Evolutionary conservation across 2,888 invertebrate genomes (phyloP).

Genomic region (Nymphalis polychloros): DNA sequence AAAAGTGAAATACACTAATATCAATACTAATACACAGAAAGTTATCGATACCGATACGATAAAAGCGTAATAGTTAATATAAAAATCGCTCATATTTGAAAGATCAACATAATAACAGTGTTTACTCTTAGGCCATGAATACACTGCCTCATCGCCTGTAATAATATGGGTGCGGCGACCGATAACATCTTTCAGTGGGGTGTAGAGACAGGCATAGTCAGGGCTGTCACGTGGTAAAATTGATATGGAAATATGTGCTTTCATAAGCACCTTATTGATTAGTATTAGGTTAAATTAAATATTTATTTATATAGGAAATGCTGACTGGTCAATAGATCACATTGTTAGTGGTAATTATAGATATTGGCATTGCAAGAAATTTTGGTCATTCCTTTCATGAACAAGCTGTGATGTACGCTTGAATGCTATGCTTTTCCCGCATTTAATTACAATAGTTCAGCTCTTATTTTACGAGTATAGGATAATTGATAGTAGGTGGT

Average conservation of each 20-base stretch:
- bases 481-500: too few relatives aligned
- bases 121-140: constrained; percentile 51
- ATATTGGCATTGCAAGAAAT: too few relatives aligned
- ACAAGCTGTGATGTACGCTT: too few relatives aligned
- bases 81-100: constrained; percentile 25
- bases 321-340: too few relatives aligned
- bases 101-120: constrained; percentile 39
- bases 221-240: constrained; percentile 7
- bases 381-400: too few relatives aligned
- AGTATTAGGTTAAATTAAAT: background rate
- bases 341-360: too few relatives aligned
- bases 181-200: constrained; percentile 77
- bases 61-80: constrained; percentile 10
- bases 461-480: too few relatives aligned
- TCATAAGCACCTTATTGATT: too few relatives aligned
- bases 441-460: too few relatives aligned
- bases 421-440: too few relatives aligned
- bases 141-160: constrained; percentile 58
- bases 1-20: background rate
- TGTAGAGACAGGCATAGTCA: constrained; percentile 52
- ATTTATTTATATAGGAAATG: background rate
- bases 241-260: background rate
- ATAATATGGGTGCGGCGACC: constrained; percentile 66
- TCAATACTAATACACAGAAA: background rate
- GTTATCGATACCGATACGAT: background rate